A percentile compares a stretch with the other conserved stretches of the same genome.
phyloP scores from a whole-genome alignment of 2,888 invertebrate genomes.

The Melinopterus prodromus region DNA sequence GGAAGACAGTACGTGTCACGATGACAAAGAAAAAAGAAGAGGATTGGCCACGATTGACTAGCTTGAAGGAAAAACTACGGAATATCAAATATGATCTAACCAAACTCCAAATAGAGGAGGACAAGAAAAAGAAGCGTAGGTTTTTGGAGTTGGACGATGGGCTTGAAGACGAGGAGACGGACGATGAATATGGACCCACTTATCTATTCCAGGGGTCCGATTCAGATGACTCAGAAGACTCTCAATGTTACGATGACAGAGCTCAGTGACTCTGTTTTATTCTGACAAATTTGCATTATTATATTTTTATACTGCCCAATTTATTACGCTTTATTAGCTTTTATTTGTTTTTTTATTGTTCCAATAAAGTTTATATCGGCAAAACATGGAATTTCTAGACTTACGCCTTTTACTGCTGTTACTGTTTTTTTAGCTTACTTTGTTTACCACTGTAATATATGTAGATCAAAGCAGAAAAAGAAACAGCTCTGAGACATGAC shows the following conservation, averaged over 20 bases:
- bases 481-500: too few species aligned
- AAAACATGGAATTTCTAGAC: too few species aligned
- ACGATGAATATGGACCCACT: conserved; percentile 27
- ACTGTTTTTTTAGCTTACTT: too few species aligned
- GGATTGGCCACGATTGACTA: conserved; percentile 53
- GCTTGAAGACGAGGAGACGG: conserved; percentile 31
- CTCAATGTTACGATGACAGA: background rate
- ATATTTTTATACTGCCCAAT: background rate
- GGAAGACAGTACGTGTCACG: conserved; percentile 48
- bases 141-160: conserved; percentile 34
- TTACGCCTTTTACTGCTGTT: too few species aligned
- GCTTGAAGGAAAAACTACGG: conserved; percentile 47
- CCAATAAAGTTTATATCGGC: background rate
- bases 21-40: conserved; percentile 48
- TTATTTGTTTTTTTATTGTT: background rate
- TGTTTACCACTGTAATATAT: too few species aligned
- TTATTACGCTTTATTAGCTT: background rate
- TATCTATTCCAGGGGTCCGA: conserved; percentile 9
- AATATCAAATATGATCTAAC: conserved; percentile 53
- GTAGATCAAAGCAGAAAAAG: too few species aligned
- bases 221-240: conserved; percentile 13
- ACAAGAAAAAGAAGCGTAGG: conserved; percentile 35
- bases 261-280: background rate
- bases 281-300: background rate
- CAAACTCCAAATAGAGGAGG: conserved; percentile 47